A percentile compares a stretch with the other conserved stretches of the same genome.
Conservation (phyloP, 2,888 invertebrate genomes). For the Tenthredo notha region DNA sequence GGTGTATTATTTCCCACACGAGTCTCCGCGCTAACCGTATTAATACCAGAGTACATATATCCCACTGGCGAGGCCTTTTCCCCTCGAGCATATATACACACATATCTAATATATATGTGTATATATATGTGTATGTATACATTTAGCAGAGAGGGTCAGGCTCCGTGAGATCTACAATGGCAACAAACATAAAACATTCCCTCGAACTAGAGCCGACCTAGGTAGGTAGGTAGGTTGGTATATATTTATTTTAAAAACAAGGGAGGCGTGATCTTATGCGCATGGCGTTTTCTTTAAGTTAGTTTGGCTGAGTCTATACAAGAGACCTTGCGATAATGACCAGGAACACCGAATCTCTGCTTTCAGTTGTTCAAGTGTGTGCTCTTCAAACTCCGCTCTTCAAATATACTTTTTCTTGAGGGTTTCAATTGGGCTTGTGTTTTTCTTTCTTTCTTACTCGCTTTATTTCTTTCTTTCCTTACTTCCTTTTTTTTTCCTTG, state of each 20-base stretch:
- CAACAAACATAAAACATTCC: constrained; percentile 42
- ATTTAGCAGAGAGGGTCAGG: constrained; percentile 10
- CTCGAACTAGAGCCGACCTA: not conserved
- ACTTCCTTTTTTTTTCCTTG: not conserved
- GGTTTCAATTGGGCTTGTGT: constrained; percentile 33
- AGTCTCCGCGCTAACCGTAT: constrained; percentile 30
- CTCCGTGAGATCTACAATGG: constrained; percentile 28
- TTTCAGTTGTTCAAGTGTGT: constrained; percentile 31
- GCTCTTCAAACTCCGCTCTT: constrained; percentile 36
- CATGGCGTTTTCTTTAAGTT: constrained; percentile 7
- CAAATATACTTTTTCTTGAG: constrained; percentile 44
- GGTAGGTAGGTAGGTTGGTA: not conserved
- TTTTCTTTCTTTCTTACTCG: constrained; percentile 26
- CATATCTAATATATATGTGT: no score
- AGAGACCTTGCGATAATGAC: constrained; percentile 33
- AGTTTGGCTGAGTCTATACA: not conserved
- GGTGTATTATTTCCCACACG: constrained; percentile 42
- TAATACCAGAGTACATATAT: constrained; percentile 15
- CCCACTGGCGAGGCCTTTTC: constrained; percentile 29
- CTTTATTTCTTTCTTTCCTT: not conserved
- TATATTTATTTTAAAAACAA: constrained; percentile 40
- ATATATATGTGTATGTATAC: not conserved
- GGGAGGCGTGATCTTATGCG: constrained; percentile 31
- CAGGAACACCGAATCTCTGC: constrained; percentile 34
- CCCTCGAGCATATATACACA: not conserved